Percentiles rank a stretch among this genome's conserved stretches.
Conservation (phyloP, 2,888 invertebrate genomes). For the Plusia festucae region DNA sequence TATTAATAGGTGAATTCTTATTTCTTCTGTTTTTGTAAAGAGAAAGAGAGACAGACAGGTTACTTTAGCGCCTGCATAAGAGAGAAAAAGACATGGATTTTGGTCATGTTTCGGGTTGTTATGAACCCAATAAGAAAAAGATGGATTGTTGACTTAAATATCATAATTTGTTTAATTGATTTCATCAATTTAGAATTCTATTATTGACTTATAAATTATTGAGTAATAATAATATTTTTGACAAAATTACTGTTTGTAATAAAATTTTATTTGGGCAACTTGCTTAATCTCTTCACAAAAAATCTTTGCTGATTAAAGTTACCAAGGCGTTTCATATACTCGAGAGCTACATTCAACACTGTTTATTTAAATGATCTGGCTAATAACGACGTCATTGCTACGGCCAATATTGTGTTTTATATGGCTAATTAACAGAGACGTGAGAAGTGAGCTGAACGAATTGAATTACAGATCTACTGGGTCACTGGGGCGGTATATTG, state of each 20-base stretch:
- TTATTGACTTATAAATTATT: no score
- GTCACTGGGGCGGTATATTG: conserved; percentile 18
- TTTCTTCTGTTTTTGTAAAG: no score
- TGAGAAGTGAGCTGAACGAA: conserved; percentile 38
- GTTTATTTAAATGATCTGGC: background rate
- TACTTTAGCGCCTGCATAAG: no score
- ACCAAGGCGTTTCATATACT: background rate
- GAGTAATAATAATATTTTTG: no score
- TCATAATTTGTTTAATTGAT: background rate
- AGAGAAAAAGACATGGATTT: no score
- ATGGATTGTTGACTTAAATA: no score
- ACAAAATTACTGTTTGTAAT: no score
- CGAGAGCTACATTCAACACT: background rate
- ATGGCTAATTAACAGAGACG: conserved; percentile 75
- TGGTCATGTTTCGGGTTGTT: background rate
- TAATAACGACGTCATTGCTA: conserved; percentile 3
- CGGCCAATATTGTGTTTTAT: conserved; percentile 57
- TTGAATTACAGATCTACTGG: background rate
- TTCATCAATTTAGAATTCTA: no score
- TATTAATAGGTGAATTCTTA: no score
- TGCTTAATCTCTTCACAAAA: background rate
- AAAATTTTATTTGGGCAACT: background rate
- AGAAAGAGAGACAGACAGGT: no score
- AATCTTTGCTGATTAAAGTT: background rate
- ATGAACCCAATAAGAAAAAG: no score